Percentiles rank a stretch among this genome's conserved stretches.
Evolutionary conservation across 2,888 invertebrate species (phyloP).

Genomic region (Spilosoma lubricipeda): DNA sequence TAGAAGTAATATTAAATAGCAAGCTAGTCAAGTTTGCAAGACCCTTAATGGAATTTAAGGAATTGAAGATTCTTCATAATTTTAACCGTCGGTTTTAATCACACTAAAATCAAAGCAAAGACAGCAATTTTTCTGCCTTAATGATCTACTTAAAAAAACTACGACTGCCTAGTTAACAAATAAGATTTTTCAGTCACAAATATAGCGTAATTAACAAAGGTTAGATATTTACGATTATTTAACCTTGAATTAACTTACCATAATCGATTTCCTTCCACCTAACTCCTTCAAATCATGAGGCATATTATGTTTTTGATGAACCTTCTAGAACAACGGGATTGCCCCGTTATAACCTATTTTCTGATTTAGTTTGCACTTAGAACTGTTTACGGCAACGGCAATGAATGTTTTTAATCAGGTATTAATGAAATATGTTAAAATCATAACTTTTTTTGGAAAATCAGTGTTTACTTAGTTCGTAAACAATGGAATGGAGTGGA

Average conservation of each 20-base stretch:
- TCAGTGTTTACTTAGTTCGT: constrained; percentile 10
- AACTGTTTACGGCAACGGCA: constrained; percentile 2
- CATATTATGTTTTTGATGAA: constrained; percentile 69
- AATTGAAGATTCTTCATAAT: too few species aligned
- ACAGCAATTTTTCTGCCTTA: background rate
- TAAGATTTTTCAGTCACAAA: background rate
- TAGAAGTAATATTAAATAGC: too few species aligned
- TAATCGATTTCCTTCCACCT: constrained; percentile 80
- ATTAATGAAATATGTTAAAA: background rate
- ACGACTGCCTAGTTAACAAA: background rate
- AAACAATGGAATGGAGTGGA: constrained; percentile 38
- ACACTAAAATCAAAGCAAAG: too few species aligned
- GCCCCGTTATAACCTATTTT: constrained; percentile 57
- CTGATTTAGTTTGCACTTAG: constrained; percentile 29
- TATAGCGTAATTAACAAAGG: background rate
- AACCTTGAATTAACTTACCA: constrained; percentile 66
- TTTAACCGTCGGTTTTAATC: too few species aligned
- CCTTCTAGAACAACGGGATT: constrained; percentile 55
- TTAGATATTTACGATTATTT: background rate
- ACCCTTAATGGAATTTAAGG: too few species aligned
- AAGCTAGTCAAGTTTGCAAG: too few species aligned
- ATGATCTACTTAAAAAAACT: background rate
- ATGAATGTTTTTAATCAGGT: constrained; percentile 1
- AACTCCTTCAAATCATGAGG: constrained; percentile 83
- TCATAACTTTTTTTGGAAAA: constrained; percentile 12